These are phyloP conservation scores for Drosophila orena DNA, from an alignment of 1,140 invertebrate genomes.

Conservation along the genomic window DNA sequence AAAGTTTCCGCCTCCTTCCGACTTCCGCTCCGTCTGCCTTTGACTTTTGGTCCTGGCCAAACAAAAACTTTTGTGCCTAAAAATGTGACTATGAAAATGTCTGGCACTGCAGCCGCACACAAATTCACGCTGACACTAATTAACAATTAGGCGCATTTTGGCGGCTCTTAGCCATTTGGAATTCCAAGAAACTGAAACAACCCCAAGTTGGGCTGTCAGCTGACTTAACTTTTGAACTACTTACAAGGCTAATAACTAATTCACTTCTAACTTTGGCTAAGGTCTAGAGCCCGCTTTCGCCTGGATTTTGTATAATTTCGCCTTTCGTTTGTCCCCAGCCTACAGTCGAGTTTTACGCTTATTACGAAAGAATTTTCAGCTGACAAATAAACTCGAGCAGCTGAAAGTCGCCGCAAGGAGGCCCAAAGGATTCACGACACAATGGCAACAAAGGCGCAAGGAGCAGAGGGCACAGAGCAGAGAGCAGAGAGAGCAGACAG, in stretches of 20 bases:
- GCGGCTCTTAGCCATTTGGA: constrained; percentile 50
- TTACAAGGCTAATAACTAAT: constrained; percentile 81
- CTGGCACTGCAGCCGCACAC: constrained; percentile 64
- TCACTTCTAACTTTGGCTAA: constrained; percentile 64
- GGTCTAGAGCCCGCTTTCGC: constrained; percentile 32
- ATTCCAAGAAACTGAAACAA: constrained; percentile 9
- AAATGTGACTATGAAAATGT: constrained; percentile 68
- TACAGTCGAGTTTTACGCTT: constrained; percentile 69
- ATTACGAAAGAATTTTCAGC: constrained; percentile 71
- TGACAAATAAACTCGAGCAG: constrained; percentile 73
- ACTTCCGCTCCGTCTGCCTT: constrained; percentile 40
- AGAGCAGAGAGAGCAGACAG: not conserved
- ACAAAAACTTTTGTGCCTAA: constrained; percentile 73
- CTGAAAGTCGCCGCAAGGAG: constrained; percentile 55
- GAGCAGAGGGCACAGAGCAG: constrained; percentile 18
- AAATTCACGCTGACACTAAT: constrained; percentile 80
- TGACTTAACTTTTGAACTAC: constrained; percentile 71
- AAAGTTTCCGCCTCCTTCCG: constrained; percentile 63
- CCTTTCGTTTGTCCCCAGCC: constrained; percentile 60
- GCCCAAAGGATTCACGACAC: constrained; percentile 72
- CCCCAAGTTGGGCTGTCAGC: not conserved
- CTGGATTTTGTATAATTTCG: constrained; percentile 23
- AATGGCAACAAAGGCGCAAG: constrained; percentile 62
- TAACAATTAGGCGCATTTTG: constrained; percentile 83
- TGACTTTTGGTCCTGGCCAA: constrained; percentile 68